phyloP scores from a whole-genome alignment of 2,888 invertebrate genomes.

The Clitarchus hookeri region DNA sequence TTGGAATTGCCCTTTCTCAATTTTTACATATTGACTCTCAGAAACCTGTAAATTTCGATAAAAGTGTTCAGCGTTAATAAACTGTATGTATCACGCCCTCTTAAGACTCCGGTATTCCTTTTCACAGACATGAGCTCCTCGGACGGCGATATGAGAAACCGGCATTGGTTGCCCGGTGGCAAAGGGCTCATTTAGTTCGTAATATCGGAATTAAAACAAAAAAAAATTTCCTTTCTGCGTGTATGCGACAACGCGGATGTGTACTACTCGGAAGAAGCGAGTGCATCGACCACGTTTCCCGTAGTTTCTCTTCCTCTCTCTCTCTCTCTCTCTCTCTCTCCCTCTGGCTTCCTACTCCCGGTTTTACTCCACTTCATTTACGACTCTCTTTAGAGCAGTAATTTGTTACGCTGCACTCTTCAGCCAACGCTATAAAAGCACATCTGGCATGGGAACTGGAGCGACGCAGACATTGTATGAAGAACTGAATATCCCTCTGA shows the following conservation, averaged over 20 bases:
- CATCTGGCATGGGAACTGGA: not conserved
- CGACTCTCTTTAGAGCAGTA: conserved; percentile 7
- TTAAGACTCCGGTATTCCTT: too few relatives aligned
- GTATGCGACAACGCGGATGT: not conserved
- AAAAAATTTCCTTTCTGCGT: not conserved
- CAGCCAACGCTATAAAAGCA: conserved; percentile 7
- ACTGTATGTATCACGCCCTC: too few relatives aligned
- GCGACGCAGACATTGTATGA: not conserved
- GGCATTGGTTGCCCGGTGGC: too few relatives aligned
- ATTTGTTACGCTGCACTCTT: conserved; percentile 14
- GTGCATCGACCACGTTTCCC: not conserved
- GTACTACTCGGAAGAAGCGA: not conserved
- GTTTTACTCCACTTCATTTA: conserved; percentile 7
- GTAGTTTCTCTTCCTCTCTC: not conserved
- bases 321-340: not conserved
- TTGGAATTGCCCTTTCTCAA: too few relatives aligned
- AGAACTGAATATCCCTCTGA: not conserved
- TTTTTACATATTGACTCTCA: too few relatives aligned
- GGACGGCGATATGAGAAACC: too few relatives aligned
- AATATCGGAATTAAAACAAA: too few relatives aligned
- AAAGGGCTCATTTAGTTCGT: too few relatives aligned
- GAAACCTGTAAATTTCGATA: too few relatives aligned
- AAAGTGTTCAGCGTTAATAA: too few relatives aligned
- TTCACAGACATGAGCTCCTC: too few relatives aligned
- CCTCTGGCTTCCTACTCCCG: not conserved